Percentiles rank a stretch among this genome's conserved stretches.
These are phyloP conservation scores for Dynastes grantii DNA, from an alignment of 2,888 invertebrate genomes.

Conservation along the genomic window DNA sequence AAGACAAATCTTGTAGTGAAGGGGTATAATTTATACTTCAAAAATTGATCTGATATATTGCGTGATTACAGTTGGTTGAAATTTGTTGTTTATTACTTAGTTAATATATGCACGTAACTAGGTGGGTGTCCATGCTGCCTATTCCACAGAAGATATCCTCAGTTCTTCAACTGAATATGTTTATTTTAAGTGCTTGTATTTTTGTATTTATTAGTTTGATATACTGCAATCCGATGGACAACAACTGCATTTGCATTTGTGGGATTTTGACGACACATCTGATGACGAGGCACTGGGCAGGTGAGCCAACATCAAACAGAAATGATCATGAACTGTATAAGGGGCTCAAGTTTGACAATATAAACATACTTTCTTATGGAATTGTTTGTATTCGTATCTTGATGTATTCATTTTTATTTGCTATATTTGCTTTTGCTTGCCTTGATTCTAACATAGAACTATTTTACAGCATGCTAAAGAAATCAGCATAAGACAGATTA, in stretches of 20 bases:
- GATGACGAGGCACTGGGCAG: slow-evolving; percentile 92
- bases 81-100: too few species aligned
- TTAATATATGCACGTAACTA: too few species aligned
- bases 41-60: too few species aligned
- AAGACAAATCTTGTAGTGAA: too few species aligned
- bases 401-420: slow-evolving; percentile 16
- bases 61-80: too few species aligned
- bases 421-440: slow-evolving; percentile 35
- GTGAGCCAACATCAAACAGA: slow-evolving; percentile 72
- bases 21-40: too few species aligned
- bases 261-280: slow-evolving; percentile 88
- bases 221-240: slow-evolving; percentile 81
- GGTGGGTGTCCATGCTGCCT: too few species aligned
- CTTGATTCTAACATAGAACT: slow-evolving; percentile 21
- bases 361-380: slow-evolving; percentile 24
- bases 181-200: slow-evolving; percentile 39
- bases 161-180: too few species aligned
- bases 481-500: background rate
- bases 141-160: too few species aligned
- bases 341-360: slow-evolving; percentile 15
- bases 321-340: slow-evolving; percentile 8
- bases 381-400: background rate
- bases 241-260: slow-evolving; percentile 82
- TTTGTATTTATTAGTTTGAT: slow-evolving; percentile 63
- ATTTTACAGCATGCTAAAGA: slow-evolving; percentile 6